These are phyloP conservation scores for Omphaloscelis lunosa DNA, from an alignment of 2,888 invertebrate genomes.

Conservation along the genomic window DNA sequence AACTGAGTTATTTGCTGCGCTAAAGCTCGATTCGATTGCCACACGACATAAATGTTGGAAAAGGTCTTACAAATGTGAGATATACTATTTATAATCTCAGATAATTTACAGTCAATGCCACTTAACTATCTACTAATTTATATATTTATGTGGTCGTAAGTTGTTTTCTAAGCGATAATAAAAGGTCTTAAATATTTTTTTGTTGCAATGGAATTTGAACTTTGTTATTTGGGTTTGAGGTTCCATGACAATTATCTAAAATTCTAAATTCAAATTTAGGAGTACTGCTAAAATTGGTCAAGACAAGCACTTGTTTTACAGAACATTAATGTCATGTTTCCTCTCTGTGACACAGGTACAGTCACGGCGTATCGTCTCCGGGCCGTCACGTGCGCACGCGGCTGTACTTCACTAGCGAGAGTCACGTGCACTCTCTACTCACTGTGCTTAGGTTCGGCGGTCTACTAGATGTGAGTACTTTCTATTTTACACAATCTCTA, in stretches of 20 bases:
- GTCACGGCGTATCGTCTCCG: constrained; percentile 99
- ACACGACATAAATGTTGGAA: background rate
- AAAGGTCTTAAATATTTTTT: background rate
- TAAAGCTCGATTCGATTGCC: background rate
- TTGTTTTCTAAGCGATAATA: background rate
- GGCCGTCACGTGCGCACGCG: constrained; percentile 99
- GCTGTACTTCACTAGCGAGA: constrained; percentile 99
- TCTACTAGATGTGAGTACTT: constrained; percentile 94
- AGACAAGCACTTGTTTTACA: background rate
- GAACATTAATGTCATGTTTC: background rate
- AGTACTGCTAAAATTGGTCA: background rate
- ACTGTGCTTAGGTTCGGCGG: constrained; percentile 98
- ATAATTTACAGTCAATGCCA: background rate
- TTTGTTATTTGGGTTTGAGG: background rate
- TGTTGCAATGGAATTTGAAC: background rate
- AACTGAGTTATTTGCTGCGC: background rate
- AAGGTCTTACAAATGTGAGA: background rate
- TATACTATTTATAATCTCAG: background rate
- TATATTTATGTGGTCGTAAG: background rate
- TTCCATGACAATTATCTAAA: background rate
- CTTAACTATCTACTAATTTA: background rate
- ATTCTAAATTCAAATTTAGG: background rate
- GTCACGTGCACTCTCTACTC: constrained; percentile 99
- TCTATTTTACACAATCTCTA: background rate
- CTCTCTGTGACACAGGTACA: constrained; percentile 92